Percentiles rank a stretch among this genome's conserved stretches.
Evolutionary conservation across 2,113 vertebrate genomes (phyloP).

Genomic region (Datnioides undecimradiatus): DNA sequence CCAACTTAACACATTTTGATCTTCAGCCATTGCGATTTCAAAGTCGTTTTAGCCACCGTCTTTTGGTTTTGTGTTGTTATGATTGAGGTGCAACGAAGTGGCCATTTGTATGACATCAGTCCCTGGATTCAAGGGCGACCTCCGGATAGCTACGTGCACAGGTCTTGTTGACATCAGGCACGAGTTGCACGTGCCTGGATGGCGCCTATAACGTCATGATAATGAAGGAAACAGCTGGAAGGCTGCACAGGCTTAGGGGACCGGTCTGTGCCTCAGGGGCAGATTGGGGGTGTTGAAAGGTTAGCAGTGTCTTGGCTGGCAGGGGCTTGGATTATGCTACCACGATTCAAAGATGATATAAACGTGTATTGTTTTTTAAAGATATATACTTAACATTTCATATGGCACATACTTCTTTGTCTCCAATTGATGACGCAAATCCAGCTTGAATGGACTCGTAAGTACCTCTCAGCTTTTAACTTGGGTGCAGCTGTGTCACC

Average conservation of each 20-base stretch:
- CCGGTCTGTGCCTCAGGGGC: conserved; percentile 10
- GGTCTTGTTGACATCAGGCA: conserved; percentile 49
- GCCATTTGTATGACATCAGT: neutral
- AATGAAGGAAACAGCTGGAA: conserved; percentile 70
- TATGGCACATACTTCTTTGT: neutral
- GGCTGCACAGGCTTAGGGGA: conserved; percentile 1
- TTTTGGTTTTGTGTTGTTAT: neutral
- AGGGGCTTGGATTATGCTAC: neutral
- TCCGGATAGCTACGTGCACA: conserved; percentile 7
- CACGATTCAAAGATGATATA: neutral
- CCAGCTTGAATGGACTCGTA: neutral
- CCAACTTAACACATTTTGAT: neutral
- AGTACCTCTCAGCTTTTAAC: neutral
- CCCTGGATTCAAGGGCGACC: neutral
- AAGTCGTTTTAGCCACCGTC: neutral
- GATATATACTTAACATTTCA: neutral
- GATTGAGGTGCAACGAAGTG: neutral
- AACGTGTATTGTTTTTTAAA: neutral
- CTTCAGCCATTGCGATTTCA: too few relatives aligned
- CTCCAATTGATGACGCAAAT: neutral
- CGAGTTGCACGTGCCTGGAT: conserved; percentile 52
- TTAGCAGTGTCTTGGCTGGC: conserved; percentile 12
- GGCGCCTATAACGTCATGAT: conserved; percentile 31
- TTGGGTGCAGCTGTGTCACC: neutral
- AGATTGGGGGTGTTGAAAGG: conserved; percentile 27